Evolutionary conservation across 2,888 invertebrate species (phyloP), one percentile per base, ranked within the genome.

Genomic region (Nebria salina): DNA sequence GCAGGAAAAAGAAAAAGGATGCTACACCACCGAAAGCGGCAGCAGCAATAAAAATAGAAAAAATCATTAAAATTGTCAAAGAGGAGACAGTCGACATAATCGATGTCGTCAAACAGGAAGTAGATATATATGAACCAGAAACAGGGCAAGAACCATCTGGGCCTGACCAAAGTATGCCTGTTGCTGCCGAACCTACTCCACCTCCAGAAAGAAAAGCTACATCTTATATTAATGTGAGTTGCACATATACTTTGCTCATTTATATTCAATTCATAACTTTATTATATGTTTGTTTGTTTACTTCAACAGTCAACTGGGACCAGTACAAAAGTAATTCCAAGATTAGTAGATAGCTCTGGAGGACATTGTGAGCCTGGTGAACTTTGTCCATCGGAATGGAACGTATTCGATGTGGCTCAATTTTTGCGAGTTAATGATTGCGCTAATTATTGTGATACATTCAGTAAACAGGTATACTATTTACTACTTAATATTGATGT

Each of bases 371-470:
- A 91, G 88, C 85, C 88, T 87, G 87, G 91, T 88, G 88, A 93
- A 87, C 86, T 92, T 87, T 83, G 90, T 90, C 94, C 95, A 9
- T 90, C 91, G 65, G 91, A 92, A 82, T 98, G 98, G 98, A 95
- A 93, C 83, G 92, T 95, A 0, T 91, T 92, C 84, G 97, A 98
- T 87, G 98, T 98, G 8, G 95, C 95, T 26, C 94, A 96, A 88
- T 98, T 98, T 90, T 92, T 98, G 76, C 93, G 95, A 74, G 94
- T 96, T 70, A 98, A 98, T 88, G 97, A 97, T 87, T 94, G 94
- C 85, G 93, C 93, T 81, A 93, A 93, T 9, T 93, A 94, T 87
- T 93, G 94, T 85, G 91, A 92, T 84, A 92, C 92, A 78, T 94
- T 94, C 85, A 91, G 90, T 85, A 90, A 93, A 83, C 88, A 89